Evolutionary conservation across 2,113 vertebrate species (phyloP).

Genomic region (Microcebus tavaratra): DNA sequence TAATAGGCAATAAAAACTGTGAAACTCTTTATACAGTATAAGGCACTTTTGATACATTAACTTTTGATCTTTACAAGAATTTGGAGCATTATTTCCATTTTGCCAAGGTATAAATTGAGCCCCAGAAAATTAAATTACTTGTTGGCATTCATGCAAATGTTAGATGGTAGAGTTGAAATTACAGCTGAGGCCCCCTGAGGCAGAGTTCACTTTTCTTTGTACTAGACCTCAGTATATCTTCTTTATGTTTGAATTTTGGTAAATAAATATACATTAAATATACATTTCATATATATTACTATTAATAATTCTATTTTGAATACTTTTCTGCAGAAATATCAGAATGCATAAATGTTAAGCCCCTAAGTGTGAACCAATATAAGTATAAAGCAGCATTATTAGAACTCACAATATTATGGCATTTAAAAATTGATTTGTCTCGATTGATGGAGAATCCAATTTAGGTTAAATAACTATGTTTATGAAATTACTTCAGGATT

Average conservation of each 20-base stretch:
- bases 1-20: neutral
- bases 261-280: neutral
- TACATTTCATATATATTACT: neutral
- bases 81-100: neutral
- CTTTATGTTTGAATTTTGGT: neutral
- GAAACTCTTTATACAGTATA: neutral
- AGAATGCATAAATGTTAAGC: conserved; percentile 5
- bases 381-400: conserved; percentile 59
- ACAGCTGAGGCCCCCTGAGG: neutral
- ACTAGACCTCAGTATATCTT: neutral
- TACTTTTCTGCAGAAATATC: conserved; percentile 19
- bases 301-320: neutral
- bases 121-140: neutral
- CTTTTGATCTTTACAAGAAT: neutral
- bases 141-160: neutral
- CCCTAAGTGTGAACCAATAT: conserved; percentile 49
- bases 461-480: conserved; percentile 79
- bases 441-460: conserved; percentile 78
- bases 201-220: neutral
- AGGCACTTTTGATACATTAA: neutral
- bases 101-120: neutral
- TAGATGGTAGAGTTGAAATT: neutral
- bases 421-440: conserved; percentile 79
- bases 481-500: conserved; percentile 80
- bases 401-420: conserved; percentile 69